Conservation (phyloP, 2,797 vertebrate species). For the Hydrophis major region DNA sequence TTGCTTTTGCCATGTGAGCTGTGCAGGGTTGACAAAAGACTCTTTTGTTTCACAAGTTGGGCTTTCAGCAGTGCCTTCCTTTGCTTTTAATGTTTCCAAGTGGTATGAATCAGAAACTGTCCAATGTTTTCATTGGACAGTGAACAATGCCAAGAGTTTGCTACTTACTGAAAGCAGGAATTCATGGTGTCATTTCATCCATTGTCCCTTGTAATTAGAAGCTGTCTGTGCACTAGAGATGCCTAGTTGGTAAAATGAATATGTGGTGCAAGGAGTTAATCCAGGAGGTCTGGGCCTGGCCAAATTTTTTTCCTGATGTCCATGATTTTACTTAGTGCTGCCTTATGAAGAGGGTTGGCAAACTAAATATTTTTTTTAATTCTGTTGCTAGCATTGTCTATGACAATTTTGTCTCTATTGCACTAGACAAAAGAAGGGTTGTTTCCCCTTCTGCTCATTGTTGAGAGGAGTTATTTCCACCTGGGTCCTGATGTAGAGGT, state of each 20-base stretch:
- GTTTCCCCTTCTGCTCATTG: background rate
- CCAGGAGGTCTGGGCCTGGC: background rate
- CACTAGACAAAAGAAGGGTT: too few relatives aligned
- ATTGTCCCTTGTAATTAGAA: conserved; percentile 31
- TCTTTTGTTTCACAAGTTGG: conserved; percentile 30
- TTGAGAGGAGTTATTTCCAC: background rate
- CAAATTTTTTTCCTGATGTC: background rate
- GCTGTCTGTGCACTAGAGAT: conserved; percentile 26
- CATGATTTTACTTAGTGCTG: background rate
- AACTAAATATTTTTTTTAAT: background rate
- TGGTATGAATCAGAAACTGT: conserved; percentile 8
- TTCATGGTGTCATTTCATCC: conserved; percentile 25
- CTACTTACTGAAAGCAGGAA: conserved; percentile 33
- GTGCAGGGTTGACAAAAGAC: conserved; percentile 12
- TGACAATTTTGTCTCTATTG: background rate
- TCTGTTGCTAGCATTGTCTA: too few relatives aligned
- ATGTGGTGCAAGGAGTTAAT: background rate
- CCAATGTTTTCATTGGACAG: conserved; percentile 50
- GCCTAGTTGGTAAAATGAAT: background rate
- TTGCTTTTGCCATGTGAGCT: background rate
- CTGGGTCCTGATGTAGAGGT: too few relatives aligned
- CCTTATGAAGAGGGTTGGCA: background rate
- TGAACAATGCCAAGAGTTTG: conserved; percentile 22
- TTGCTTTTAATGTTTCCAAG: conserved; percentile 14
- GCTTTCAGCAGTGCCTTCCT: conserved; percentile 3